phyloP scores from a whole-genome alignment of 2,113 vertebrate genomes.

The Barnardius zonarius region DNA sequence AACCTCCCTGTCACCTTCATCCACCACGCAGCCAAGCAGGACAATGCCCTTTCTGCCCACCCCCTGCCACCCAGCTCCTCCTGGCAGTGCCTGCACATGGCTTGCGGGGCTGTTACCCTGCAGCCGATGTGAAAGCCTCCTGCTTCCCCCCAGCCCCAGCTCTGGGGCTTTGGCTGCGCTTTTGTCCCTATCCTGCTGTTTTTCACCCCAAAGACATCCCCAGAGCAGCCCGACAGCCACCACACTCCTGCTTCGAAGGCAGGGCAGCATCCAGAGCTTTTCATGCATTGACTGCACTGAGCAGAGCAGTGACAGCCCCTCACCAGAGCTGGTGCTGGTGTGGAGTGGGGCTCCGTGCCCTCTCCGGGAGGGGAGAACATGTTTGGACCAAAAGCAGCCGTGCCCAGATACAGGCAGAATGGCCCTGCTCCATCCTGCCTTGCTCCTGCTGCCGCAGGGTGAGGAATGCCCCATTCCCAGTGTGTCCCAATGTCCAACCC shows the following conservation, averaged over 20 bases:
- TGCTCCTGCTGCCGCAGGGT: rapidly evolving
- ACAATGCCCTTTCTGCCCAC: background rate
- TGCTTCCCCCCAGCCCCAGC: background rate
- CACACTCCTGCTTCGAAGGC: rapidly evolving
- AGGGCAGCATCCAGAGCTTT: background rate
- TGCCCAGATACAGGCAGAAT: rapidly evolving
- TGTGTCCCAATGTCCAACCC: background rate
- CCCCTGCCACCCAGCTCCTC: background rate
- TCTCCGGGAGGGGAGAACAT: background rate
- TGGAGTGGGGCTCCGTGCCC: background rate
- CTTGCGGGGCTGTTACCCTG: background rate
- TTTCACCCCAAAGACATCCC: background rate
- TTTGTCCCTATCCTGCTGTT: background rate
- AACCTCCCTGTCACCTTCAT: background rate
- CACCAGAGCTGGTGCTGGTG: background rate
- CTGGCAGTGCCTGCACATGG: rapidly evolving
- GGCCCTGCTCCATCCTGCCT: background rate
- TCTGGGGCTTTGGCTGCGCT: background rate
- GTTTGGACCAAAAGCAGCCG: background rate
- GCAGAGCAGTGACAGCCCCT: background rate
- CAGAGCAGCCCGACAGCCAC: background rate
- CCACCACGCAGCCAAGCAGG: background rate
- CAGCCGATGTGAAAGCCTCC: background rate
- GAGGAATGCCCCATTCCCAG: background rate
- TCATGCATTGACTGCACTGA: background rate